Percentiles rank a stretch among this genome's conserved stretches.
Conservation (phyloP, 53 echinoderm and acorn worm genomes). For the Hippasteria phrygiana region DNA sequence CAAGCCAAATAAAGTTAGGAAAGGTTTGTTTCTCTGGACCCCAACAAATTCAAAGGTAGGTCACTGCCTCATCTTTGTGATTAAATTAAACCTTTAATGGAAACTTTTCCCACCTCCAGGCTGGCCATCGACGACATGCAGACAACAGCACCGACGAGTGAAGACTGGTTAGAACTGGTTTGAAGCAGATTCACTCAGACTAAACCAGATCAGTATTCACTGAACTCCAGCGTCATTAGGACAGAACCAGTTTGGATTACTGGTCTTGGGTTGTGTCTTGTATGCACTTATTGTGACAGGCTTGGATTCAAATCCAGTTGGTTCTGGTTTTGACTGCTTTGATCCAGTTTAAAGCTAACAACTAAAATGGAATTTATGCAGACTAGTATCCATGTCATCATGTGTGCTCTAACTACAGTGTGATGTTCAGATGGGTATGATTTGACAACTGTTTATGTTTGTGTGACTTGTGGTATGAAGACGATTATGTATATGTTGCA, state of each 20-base stretch:
- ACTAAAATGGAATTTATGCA: too few relatives aligned
- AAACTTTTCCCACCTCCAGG: constrained; percentile 40
- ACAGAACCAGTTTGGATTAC: neutral
- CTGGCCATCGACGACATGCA: constrained; percentile 2
- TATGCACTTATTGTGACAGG: too few relatives aligned
- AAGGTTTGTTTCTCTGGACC: neutral
- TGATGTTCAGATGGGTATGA: neutral
- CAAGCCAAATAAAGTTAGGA: neutral
- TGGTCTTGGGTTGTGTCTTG: neutral
- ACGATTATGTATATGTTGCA: too few relatives aligned
- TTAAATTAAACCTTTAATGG: neutral
- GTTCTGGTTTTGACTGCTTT: neutral
- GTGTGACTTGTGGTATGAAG: too few relatives aligned
- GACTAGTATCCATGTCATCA: constrained; percentile 29
- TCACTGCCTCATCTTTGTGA: neutral
- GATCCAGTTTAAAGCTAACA: neutral
- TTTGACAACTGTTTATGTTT: too few relatives aligned
- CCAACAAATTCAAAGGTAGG: neutral
- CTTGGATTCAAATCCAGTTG: neutral
- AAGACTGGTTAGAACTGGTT: constrained; percentile 19
- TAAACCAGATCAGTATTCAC: neutral
- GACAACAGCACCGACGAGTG: constrained; percentile 15
- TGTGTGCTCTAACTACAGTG: neutral
- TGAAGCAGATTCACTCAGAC: constrained; percentile 16
- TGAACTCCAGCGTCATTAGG: neutral